A percentile compares a stretch with the other conserved stretches of the same genome.
phyloP scores from a whole-genome alignment of 2,888 invertebrate species.

The Empis stercorea region DNA sequence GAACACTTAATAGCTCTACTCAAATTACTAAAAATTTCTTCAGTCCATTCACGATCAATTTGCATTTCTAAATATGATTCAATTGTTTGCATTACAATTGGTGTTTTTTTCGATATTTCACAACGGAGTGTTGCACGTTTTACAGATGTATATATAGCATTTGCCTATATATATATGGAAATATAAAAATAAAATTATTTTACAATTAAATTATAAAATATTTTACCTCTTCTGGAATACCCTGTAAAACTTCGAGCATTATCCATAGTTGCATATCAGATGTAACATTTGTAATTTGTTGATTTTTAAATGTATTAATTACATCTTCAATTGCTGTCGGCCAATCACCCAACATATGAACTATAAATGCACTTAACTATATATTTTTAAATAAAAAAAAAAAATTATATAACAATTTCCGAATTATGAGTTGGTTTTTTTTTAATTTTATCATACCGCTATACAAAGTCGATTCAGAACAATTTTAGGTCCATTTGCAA shows the following conservation, averaged over 20 bases:
- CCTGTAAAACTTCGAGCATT: constrained; percentile 70
- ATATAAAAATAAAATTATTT: neutral
- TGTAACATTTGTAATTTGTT: constrained; percentile 44
- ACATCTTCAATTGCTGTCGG: constrained; percentile 61
- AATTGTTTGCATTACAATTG: constrained; percentile 29
- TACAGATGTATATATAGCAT: constrained; percentile 32
- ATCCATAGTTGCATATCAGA: constrained; percentile 49
- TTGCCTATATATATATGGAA: constrained; percentile 19
- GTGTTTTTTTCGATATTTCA: constrained; percentile 29
- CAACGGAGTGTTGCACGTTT: constrained; percentile 28
- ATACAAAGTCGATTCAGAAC: constrained; percentile 78
- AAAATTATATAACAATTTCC: neutral
- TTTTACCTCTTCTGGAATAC: constrained; percentile 76
- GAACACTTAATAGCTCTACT: constrained; percentile 44
- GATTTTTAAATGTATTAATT: constrained; percentile 48
- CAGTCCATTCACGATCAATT: constrained; percentile 27
- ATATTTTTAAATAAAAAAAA: constrained; percentile 19
- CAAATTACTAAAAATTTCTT: constrained; percentile 39
- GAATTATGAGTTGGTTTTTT: too few species aligned
- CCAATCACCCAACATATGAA: constrained; percentile 47
- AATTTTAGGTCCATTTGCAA: constrained; percentile 70
- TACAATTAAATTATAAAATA: neutral
- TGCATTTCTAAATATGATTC: constrained; percentile 29
- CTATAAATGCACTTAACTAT: constrained; percentile 72
- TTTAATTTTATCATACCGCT: constrained; percentile 47